Evolutionary conservation across 2,113 vertebrate genomes (phyloP).

Genomic region (Reinhardtius hippoglossoides): DNA sequence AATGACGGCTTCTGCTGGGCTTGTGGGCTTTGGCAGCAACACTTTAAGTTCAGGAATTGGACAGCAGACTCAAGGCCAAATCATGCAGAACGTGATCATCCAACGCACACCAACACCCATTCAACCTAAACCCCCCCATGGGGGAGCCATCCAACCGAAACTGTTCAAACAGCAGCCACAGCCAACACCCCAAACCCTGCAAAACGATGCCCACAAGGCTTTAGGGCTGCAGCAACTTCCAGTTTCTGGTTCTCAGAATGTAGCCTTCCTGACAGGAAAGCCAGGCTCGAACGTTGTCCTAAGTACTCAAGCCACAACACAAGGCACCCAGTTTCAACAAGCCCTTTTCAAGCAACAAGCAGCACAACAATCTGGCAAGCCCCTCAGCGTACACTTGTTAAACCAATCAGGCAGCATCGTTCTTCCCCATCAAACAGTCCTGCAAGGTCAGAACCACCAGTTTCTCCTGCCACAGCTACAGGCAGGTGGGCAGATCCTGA

Average conservation of each 20-base stretch:
- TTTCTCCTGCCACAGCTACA: slow-evolving; percentile 91
- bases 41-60: slow-evolving; percentile 75
- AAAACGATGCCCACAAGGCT: slow-evolving; percentile 86
- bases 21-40: slow-evolving; percentile 80
- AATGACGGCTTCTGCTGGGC: slow-evolving; percentile 76
- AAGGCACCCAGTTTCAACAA: slow-evolving; percentile 84
- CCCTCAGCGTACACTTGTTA: slow-evolving; percentile 92
- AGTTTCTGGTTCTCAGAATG: slow-evolving; percentile 87
- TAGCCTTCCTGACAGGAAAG: slow-evolving; percentile 92
- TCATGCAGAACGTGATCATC: slow-evolving; percentile 94
- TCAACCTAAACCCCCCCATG: slow-evolving; percentile 91
- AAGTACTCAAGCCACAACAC: slow-evolving; percentile 83
- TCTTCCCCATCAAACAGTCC: slow-evolving; percentile 91
- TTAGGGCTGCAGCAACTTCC: slow-evolving; percentile 86
- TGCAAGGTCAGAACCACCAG: slow-evolving; percentile 92
- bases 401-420: slow-evolving; percentile 95
- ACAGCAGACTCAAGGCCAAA: slow-evolving; percentile 82
- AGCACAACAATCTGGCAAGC: slow-evolving; percentile 86
- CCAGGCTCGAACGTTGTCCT: slow-evolving; percentile 89
- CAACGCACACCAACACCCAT: slow-evolving; percentile 96
- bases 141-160: slow-evolving; percentile 90
- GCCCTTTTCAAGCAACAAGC: slow-evolving; percentile 86
- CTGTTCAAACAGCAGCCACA: slow-evolving; percentile 84
- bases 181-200: slow-evolving; percentile 83
- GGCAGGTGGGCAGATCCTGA: slow-evolving; percentile 89